phyloP scores from a whole-genome alignment of 2,888 invertebrate genomes.

The Drosophila borborema region DNA sequence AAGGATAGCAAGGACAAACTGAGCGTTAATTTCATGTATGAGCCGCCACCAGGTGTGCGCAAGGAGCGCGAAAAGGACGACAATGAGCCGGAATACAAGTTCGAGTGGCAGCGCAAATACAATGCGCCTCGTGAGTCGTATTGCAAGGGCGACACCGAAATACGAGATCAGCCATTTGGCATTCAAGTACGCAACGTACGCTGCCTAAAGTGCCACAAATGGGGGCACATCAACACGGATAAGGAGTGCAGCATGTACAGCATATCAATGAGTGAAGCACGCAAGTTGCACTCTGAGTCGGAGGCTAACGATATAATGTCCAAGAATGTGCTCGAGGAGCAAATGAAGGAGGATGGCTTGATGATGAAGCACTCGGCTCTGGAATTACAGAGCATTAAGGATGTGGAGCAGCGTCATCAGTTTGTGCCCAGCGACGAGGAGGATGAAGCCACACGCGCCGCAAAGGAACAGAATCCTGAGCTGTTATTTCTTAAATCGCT shows the following conservation, averaged over 20 bases:
- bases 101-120: constrained; percentile 99
- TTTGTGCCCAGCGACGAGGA: constrained; percentile 87
- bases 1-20: constrained; percentile 99
- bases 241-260: constrained; percentile 98
- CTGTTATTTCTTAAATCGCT: constrained; percentile 93
- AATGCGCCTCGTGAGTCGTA: constrained; percentile 99
- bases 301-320: constrained; percentile 89
- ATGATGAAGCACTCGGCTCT: constrained; percentile 93
- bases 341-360: constrained; percentile 96
- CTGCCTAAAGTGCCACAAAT: constrained; percentile 99
- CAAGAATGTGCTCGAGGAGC: constrained; percentile 91
- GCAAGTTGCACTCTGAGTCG: constrained; percentile 88
- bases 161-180: constrained; percentile 99
- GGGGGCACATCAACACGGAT: constrained; percentile 95
- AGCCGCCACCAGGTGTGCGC: constrained; percentile 98
- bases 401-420: constrained; percentile 86
- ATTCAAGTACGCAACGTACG: constrained; percentile 98
- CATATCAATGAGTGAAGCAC: constrained; percentile 92
- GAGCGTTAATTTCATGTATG: constrained; percentile 99
- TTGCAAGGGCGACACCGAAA: constrained; percentile 98
- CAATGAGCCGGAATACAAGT: constrained; percentile 98
- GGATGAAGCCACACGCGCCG: constrained; percentile 54
- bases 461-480: constrained; percentile 87
- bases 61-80: constrained; percentile 96
- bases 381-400: constrained; percentile 86